Base-by-base conservation (phyloP, 2,888 invertebrate genomes). In the Crossocerus cetratus region DNA sequence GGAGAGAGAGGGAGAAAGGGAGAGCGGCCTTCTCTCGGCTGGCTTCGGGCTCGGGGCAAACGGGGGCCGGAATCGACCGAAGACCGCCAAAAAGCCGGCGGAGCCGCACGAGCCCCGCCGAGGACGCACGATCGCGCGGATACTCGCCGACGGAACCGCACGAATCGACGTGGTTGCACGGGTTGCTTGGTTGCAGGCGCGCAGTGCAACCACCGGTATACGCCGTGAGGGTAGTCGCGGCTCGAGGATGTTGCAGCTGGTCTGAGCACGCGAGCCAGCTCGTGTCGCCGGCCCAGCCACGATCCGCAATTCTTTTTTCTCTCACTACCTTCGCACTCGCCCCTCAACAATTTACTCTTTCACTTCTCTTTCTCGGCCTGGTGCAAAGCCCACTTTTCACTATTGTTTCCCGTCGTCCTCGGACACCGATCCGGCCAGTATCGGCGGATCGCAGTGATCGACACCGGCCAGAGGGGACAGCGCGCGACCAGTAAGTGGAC, bases 201-300 rank as follows among this genome's bases (percentile, higher is more conserved):
- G 79, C 80, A 81, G 81, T 80, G 75, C 81, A 77, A 68, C 77
- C 80, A 77, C 80, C 81, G 81, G 81, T 79, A 56, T 79, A 56
- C 54, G 71, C 70, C 70, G 69, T 69, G 73, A 72, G 72, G 66
- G 58, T 74, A 76, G 76, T 81, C 69, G 78, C 76, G 74, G 76
- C 78, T 72, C 74, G 75, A 72, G 77, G 70, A 79, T 74, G 81
- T 73, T 58, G 69, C 70, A 62, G 71, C 79, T 72, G 70, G 69
- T 75, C 77, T 81, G 79, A 81, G 75, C 70, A 74, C 77, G 72
- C 77, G 79, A 79, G 81, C 69, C 73, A 66, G 60, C 72, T 76
- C 80, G 75, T 72, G 76, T 74, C 67, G 74, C 69, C 71, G 61
- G 68, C 66, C 55, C 65, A 53, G 74, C 54, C 65, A 45, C 20